Evolutionary conservation across 2,113 vertebrate genomes (phyloP), one percentile per base, ranked within the genome.

Genomic region (Zootoca vivipara): DNA sequence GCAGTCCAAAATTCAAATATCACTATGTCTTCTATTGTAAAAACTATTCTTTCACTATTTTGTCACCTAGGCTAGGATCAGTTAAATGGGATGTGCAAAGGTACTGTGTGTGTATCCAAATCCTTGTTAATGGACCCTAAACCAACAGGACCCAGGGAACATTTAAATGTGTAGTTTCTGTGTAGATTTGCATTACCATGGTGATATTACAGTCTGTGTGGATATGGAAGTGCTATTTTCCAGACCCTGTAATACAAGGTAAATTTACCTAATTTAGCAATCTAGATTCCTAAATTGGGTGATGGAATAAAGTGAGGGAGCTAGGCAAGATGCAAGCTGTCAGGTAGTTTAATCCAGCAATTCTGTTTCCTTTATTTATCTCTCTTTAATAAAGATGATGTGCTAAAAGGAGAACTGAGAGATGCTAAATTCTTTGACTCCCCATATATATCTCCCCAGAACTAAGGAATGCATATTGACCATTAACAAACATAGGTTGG

Each of bases 261-360:
- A 46, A 69, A 82, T 89, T 86, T 86, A 82, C 70, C 79, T 82
- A 85, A 85, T 89, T 89, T 73, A 80, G 52, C 35, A 70, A 67
- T 38, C 86, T n/a, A 75, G 78, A 56, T n/a, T n/a, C n/a, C n/a
- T n/a, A n/a, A n/a, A n/a, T n/a, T 82, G 64, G 56, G 78, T 81
- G 62, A 75, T 65, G 58, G 78, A 77, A 82, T 77, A 33, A 82
- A 40, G 56, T 35, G 72, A 67, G 73, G 40, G 18, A 83, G 35
- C 40, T 7, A 56, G 62, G 33, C 58, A 33, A 83, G 80, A 67
- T 83, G 30, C 24, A 78, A n/a, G 20, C 72, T 38, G 73, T 77
- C 58, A 38, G 8, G 72, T 67, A 73, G 86, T 64, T 87, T 82
- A 65, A 77, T 77, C 62, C 52, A 82, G 79, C 26, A 24, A 83